Percentiles rank a stretch among this genome's conserved stretches.
Conservation (phyloP, 2,113 vertebrate species). For the Climacteris rufus region DNA sequence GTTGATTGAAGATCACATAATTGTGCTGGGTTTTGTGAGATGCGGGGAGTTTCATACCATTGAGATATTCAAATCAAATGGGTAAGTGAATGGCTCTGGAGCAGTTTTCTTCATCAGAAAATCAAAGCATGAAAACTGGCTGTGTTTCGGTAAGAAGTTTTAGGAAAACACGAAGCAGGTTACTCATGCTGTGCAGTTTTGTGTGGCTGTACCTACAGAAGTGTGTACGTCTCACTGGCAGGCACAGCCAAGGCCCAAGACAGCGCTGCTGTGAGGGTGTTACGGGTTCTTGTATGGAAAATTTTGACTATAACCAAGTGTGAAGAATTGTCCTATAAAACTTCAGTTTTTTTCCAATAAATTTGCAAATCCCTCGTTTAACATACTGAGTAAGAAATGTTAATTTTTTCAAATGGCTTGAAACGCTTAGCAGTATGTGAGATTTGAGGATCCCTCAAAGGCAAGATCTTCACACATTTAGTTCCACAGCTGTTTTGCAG, state of each 20-base stretch:
- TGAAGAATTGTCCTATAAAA: not conserved
- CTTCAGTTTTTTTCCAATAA: not conserved
- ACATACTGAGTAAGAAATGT: not conserved
- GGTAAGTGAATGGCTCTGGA: not conserved
- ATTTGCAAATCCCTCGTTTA: not conserved
- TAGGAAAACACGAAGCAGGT: not conserved
- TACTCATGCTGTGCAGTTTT: rapidly evolving
- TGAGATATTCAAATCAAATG: not conserved
- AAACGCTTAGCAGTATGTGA: not conserved
- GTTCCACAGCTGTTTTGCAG: not conserved
- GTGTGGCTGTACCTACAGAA: rapidly evolving
- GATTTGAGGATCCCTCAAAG: not conserved
- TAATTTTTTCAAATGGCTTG: not conserved
- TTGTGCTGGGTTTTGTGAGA: not conserved
- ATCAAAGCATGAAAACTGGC: not conserved
- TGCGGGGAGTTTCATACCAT: not conserved
- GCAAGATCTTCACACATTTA: not conserved
- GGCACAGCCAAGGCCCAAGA: not conserved
- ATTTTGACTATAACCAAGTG: not conserved
- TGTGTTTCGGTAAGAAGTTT: not conserved
- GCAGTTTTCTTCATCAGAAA: not conserved
- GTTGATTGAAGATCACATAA: not conserved
- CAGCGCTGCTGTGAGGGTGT: not conserved
- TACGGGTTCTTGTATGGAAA: not conserved
- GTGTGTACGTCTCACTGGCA: not conserved